These are phyloP conservation scores for Physella acuta DNA, from an alignment of 1,140 invertebrate species.

Conservation along the genomic window DNA sequence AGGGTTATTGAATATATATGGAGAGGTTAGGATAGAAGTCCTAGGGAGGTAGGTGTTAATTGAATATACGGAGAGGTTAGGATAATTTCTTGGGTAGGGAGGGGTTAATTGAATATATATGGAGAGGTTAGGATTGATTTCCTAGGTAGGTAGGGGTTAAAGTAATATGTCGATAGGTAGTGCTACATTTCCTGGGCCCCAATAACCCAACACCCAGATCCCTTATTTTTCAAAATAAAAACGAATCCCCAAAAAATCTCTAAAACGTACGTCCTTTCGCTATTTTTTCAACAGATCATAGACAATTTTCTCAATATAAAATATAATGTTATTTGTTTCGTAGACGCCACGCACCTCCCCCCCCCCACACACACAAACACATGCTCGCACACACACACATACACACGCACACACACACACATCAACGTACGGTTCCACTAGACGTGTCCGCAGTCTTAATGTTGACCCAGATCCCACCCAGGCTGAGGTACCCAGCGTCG, in stretches of 20 bases:
- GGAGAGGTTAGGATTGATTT: background rate
- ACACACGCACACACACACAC: background rate
- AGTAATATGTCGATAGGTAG: background rate
- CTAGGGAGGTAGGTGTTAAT: background rate
- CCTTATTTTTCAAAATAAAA: too few relatives aligned
- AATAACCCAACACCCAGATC: too few relatives aligned
- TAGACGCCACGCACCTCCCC: background rate
- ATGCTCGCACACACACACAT: background rate
- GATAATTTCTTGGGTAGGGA: background rate
- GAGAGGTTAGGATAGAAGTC: background rate
- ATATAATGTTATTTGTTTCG: background rate
- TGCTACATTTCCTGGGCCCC: background rate
- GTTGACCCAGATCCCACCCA: constrained; percentile 9
- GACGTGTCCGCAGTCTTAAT: background rate
- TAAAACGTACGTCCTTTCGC: background rate
- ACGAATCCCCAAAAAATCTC: background rate
- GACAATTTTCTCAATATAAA: background rate
- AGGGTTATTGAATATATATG: background rate
- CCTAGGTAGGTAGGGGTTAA: background rate
- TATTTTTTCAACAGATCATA: background rate
- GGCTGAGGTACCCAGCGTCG: constrained; percentile 10
- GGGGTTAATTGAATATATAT: background rate
- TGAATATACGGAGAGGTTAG: background rate
- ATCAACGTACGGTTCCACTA: background rate
- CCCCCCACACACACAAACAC: too few relatives aligned